Conservation (phyloP, 2,888 invertebrate species). For the Ochlodes sylvanus region DNA sequence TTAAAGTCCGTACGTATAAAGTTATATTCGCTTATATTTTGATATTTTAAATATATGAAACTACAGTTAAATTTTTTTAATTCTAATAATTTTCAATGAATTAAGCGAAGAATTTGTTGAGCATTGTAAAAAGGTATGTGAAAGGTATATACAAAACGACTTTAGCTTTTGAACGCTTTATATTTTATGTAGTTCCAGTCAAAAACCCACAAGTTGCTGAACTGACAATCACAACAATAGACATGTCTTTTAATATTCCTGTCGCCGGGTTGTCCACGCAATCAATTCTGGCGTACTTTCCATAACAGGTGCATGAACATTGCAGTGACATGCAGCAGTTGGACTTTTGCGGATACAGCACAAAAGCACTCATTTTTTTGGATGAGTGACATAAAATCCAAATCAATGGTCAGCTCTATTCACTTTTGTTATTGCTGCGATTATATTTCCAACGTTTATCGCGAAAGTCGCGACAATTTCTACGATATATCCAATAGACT, state of each 20-base stretch:
- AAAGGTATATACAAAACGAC: too few species aligned
- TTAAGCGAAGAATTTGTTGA: too few species aligned
- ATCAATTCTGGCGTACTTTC: constrained; percentile 67
- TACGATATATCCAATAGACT: constrained; percentile 52
- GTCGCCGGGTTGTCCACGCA: constrained; percentile 60
- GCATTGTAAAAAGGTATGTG: too few species aligned
- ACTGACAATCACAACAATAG: constrained; percentile 60
- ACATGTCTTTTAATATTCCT: constrained; percentile 71
- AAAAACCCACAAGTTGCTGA: constrained; percentile 43
- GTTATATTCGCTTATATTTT: too few species aligned
- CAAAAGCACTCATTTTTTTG: constrained; percentile 76
- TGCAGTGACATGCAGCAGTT: constrained; percentile 66
- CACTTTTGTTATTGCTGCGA: constrained; percentile 80
- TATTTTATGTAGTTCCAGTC: not conserved
- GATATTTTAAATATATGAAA: too few species aligned
- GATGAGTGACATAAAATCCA: constrained; percentile 71
- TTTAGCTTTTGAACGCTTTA: not conserved
- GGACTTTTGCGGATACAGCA: constrained; percentile 72
- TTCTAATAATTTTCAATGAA: too few species aligned
- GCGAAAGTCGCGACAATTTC: constrained; percentile 61
- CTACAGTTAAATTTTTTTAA: too few species aligned
- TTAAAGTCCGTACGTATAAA: too few species aligned
- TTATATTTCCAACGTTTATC: constrained; percentile 66
- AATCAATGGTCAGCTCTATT: constrained; percentile 81
- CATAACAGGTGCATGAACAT: constrained; percentile 58